These are phyloP conservation scores for Drosophila lowei DNA, from an alignment of 1,140 invertebrate species.

Conservation along the genomic window DNA sequence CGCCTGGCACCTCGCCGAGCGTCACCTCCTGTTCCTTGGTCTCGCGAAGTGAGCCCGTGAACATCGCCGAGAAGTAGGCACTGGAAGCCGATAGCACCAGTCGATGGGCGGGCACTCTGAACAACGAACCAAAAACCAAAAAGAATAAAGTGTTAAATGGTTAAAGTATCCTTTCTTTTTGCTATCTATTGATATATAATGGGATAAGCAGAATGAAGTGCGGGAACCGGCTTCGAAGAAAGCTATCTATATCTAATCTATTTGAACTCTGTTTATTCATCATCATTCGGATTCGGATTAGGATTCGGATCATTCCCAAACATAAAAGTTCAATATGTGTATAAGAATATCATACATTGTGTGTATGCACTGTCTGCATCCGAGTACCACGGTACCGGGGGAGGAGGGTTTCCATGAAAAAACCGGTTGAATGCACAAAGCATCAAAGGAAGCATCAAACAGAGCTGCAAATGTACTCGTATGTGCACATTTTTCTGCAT, in stretches of 20 bases:
- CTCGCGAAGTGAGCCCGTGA: constrained; percentile 93
- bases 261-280: too few relatives aligned
- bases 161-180: not conserved
- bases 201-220: too few relatives aligned
- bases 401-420: constrained; percentile 36
- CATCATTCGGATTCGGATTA: too few relatives aligned
- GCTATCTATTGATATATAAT: not conserved
- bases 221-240: too few relatives aligned
- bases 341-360: too few relatives aligned
- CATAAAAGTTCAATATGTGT: too few relatives aligned
- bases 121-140: not conserved
- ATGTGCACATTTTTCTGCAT: not conserved
- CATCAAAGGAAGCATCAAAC: constrained; percentile 28
- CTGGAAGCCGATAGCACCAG: constrained; percentile 94
- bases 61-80: constrained; percentile 98
- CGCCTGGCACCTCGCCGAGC: constrained; percentile 91
- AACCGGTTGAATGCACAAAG: constrained; percentile 39
- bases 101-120: constrained; percentile 86
- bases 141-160: not conserved
- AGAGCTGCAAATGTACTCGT: constrained; percentile 28
- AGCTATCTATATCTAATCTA: too few relatives aligned
- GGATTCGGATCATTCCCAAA: too few relatives aligned
- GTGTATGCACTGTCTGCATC: constrained; percentile 17
- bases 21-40: constrained; percentile 92
- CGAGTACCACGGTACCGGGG: constrained; percentile 33